These are phyloP conservation scores for Otocyon megalotis DNA, from an alignment of 2,113 vertebrate genomes.

Conservation along the genomic window DNA sequence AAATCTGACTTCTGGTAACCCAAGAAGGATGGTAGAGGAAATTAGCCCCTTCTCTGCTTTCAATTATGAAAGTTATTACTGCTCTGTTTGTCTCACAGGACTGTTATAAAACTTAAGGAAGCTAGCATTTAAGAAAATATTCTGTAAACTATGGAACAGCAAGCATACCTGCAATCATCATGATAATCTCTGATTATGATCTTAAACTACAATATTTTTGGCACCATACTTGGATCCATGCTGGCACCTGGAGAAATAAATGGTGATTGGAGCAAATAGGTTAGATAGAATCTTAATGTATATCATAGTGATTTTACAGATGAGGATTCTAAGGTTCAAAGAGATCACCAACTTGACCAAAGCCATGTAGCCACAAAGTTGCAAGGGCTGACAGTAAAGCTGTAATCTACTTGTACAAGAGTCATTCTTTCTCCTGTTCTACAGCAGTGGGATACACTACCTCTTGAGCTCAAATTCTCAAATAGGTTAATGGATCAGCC, in stretches of 20 bases:
- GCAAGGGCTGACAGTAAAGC: neutral
- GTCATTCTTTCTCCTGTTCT: neutral
- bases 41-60: neutral
- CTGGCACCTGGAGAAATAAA: neutral
- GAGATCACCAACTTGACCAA: neutral
- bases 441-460: fast-evolving
- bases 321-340: neutral
- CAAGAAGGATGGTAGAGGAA: neutral
- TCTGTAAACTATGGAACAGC: neutral
- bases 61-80: neutral
- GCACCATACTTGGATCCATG: neutral
- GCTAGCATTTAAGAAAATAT: neutral
- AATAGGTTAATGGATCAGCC: neutral
- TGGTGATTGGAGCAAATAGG: neutral
- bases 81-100: neutral
- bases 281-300: neutral
- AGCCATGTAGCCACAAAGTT: neutral
- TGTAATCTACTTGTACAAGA: neutral
- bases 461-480: neutral
- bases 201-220: neutral
- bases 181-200: neutral
- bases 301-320: neutral
- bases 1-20: neutral
- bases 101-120: neutral
- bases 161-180: neutral